A percentile compares a stretch with the other conserved stretches of the same genome.
Evolutionary conservation across 2,113 vertebrate genomes (phyloP).

Genomic region (Callopanchax toddi): DNA sequence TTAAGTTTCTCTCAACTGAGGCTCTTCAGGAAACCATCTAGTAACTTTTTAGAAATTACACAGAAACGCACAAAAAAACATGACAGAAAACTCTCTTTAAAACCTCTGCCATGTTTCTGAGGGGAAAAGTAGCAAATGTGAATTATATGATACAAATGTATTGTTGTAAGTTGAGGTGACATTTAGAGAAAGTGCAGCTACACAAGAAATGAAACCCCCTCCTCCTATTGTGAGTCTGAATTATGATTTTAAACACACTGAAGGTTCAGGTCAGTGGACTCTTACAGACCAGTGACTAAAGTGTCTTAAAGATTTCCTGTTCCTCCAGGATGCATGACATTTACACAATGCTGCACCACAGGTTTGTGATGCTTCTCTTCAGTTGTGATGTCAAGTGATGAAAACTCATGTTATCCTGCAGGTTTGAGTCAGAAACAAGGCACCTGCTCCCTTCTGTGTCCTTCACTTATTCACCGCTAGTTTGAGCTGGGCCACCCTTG

Average conservation of each 20-base stretch:
- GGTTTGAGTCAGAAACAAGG: constrained; percentile 27
- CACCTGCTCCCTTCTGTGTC: background rate
- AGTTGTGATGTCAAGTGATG: background rate
- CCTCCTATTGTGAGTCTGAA: background rate
- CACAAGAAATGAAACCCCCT: constrained; percentile 3
- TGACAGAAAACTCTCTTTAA: background rate
- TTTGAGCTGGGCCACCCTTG: constrained; percentile 85
- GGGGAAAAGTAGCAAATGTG: too few relatives aligned
- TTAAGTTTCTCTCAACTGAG: constrained; percentile 12
- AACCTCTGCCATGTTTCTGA: too few relatives aligned
- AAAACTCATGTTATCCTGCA: constrained; percentile 5
- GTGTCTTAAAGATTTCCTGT: constrained; percentile 7
- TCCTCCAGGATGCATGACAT: constrained; percentile 6
- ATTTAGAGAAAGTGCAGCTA: constrained; percentile 23
- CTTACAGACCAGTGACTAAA: too few relatives aligned
- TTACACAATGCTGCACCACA: constrained; percentile 7
- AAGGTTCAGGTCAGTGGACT: constrained; percentile 14
- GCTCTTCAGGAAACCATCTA: background rate
- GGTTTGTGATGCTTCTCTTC: constrained; percentile 1
- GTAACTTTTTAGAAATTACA: background rate
- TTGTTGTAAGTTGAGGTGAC: background rate
- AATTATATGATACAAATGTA: background rate
- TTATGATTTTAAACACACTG: constrained; percentile 13
- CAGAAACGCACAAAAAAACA: background rate
- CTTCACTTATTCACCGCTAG: constrained; percentile 73